Evolutionary conservation across 2,888 invertebrate species (phyloP), one percentile per base, ranked within the genome.

Genomic region (Eurytoma adleriae): DNA sequence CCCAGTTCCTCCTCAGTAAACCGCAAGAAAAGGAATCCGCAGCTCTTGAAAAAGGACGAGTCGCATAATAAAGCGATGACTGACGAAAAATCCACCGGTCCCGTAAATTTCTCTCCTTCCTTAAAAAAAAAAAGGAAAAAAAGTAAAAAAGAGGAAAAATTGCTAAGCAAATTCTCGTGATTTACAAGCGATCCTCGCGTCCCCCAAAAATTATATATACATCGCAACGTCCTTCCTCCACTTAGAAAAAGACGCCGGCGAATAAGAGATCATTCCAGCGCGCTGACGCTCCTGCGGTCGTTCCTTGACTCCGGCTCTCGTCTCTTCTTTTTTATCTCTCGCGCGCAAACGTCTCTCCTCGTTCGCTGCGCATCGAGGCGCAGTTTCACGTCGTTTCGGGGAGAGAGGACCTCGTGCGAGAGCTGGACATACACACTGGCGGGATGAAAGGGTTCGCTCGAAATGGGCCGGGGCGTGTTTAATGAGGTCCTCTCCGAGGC

Each of bases 181-280:
- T 40, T 40, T 40, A 40, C 40, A 40, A 40, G 40, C 40, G 40
- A 40, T 40, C 40, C 0, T 10, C 40, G 40, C 40, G 10, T 40
- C 40, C 40, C 10, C 40, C 7, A 1, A 40, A 40, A 40, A 40
- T 10, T 10, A 40, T 40, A 40, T 7, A 40, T 1, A 40, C 10
- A 40, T 10, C 40, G 40, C 40, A 10, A 10, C 40, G 5, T 10
- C 40, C 10, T 40, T 40, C 40, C 40, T 40, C 40, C 40, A 10
- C 40, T 40, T 40, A 40, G 18, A 62, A 40, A 27, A 69, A 50
- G 16, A 57, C 40, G 3, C 16, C n/a, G n/a, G 12, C 24, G 59
- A 40, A 27, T 62, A 79, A 79, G 73, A 73, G 73, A 79, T 79
- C 78, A 73, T 61, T 66, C 75, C 76, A 18, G 12, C n/a, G 20